A percentile compares a stretch with the other conserved stretches of the same genome.
These are phyloP conservation scores for Phortica variegata DNA, from an alignment of 1,140 invertebrate species.

Conservation along the genomic window DNA sequence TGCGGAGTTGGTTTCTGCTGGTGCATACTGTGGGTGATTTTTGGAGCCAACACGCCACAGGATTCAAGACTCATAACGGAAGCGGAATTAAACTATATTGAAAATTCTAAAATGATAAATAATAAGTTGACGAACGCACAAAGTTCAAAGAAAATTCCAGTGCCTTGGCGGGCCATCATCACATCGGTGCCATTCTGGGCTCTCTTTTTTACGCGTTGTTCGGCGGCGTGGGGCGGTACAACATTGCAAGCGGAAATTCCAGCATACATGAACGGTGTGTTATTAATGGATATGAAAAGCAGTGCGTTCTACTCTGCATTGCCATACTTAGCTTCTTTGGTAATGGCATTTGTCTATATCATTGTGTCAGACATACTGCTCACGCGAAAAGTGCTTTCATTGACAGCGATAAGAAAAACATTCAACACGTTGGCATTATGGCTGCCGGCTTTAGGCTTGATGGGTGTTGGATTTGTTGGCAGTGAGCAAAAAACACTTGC, in stretches of 20 bases:
- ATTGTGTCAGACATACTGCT: conserved; percentile 65
- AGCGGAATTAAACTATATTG: conserved; percentile 67
- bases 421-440: conserved; percentile 66
- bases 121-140: conserved; percentile 10
- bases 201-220: conserved; percentile 77
- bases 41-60: conserved; percentile 68
- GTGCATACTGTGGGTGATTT: conserved; percentile 64
- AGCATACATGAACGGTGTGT: conserved; percentile 80
- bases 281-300: conserved; percentile 75
- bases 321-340: conserved; percentile 75
- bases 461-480: conserved; percentile 64
- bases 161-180: conserved; percentile 77
- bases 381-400: conserved; percentile 59
- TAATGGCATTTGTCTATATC: conserved; percentile 68
- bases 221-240: conserved; percentile 92
- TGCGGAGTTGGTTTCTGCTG: conserved; percentile 66
- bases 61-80: conserved; percentile 62
- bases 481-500: conserved; percentile 60
- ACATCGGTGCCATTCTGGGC: conserved; percentile 81
- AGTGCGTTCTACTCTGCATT: conserved; percentile 75
- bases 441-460: conserved; percentile 63
- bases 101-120: conserved; percentile 42
- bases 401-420: conserved; percentile 64
- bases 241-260: conserved; percentile 89
- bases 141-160: conserved; percentile 20